phyloP scores from a whole-genome alignment of 2,797 vertebrate species.

The Anguilla pacifica region DNA sequence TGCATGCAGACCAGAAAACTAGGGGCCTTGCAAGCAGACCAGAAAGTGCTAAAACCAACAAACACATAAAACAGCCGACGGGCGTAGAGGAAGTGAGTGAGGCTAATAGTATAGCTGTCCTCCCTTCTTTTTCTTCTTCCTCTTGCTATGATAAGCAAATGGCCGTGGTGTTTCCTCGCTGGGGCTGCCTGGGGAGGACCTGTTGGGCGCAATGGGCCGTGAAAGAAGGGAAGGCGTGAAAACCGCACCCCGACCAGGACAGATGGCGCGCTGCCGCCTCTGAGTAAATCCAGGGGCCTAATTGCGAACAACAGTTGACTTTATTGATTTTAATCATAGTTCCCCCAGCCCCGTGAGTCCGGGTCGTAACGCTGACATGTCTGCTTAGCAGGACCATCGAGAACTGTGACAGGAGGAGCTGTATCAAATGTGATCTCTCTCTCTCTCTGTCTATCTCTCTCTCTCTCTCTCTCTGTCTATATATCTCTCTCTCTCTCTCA shows the following conservation, averaged over 20 bases:
- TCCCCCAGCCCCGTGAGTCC: background rate
- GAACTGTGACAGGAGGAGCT: background rate
- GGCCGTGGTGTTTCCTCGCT: background rate
- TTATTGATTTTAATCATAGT: conserved; percentile 13
- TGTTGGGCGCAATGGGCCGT: conserved; percentile 4
- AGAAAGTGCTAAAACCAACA: background rate
- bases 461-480: background rate
- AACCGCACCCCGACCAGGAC: background rate
- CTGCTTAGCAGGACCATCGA: background rate
- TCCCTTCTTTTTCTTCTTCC: background rate
- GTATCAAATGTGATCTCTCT: background rate
- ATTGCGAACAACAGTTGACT: background rate
- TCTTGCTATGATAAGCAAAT: background rate
- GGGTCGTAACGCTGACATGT: background rate
- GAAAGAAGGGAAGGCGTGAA: conserved; percentile 6
- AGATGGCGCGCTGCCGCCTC: conserved; percentile 6
- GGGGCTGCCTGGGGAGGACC: too few relatives aligned
- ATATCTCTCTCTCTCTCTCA: background rate
- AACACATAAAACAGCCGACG: background rate
- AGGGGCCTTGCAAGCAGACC: background rate
- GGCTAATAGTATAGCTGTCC: background rate
- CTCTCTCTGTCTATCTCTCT: background rate
- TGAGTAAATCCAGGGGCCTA: conserved; percentile 17
- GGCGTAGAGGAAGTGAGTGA: background rate
- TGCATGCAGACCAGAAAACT: background rate